Percentiles rank a stretch among this genome's conserved stretches.
phyloP scores from a whole-genome alignment of 2,888 invertebrate genomes.

The Arrhopalites spinosus region DNA sequence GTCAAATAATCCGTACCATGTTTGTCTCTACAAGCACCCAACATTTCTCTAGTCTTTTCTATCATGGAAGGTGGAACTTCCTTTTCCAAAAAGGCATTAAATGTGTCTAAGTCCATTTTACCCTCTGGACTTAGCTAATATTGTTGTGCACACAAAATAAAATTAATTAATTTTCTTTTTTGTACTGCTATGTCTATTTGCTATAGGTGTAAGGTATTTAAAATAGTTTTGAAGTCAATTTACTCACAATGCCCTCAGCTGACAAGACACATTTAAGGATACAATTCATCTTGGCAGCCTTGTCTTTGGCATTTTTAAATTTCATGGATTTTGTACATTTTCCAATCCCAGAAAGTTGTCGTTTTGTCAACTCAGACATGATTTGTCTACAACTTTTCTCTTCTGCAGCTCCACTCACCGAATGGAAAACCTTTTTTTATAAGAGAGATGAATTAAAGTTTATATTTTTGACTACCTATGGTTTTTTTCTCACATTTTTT shows the following conservation, averaged over 20 bases:
- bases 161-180: not conserved
- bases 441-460: too few species aligned
- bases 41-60: slow-evolving; percentile 8
- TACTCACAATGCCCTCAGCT: slow-evolving; percentile 46
- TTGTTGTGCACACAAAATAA: slow-evolving; percentile 8
- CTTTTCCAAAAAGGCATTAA: slow-evolving; percentile 24
- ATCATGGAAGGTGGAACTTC: slow-evolving; percentile 21
- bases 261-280: slow-evolving; percentile 36
- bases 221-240: not conserved
- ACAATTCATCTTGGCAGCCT: slow-evolving; percentile 28
- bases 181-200: not conserved
- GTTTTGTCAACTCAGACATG: slow-evolving; percentile 30
- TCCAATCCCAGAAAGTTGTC: slow-evolving; percentile 32
- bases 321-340: slow-evolving; percentile 34
- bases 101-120: slow-evolving; percentile 16
- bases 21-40: slow-evolving; percentile 22
- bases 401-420: too few species aligned
- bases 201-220: too few species aligned
- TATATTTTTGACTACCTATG: too few species aligned
- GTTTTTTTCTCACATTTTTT: too few species aligned
- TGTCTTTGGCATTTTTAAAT: slow-evolving; percentile 36
- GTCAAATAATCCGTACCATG: slow-evolving; percentile 8
- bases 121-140: slow-evolving; percentile 33
- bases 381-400: slow-evolving; percentile 25
- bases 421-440: too few species aligned